Evolutionary conservation across 2,888 invertebrate species (phyloP), one percentile per base, ranked within the genome.

Genomic region (Bombylius major): DNA sequence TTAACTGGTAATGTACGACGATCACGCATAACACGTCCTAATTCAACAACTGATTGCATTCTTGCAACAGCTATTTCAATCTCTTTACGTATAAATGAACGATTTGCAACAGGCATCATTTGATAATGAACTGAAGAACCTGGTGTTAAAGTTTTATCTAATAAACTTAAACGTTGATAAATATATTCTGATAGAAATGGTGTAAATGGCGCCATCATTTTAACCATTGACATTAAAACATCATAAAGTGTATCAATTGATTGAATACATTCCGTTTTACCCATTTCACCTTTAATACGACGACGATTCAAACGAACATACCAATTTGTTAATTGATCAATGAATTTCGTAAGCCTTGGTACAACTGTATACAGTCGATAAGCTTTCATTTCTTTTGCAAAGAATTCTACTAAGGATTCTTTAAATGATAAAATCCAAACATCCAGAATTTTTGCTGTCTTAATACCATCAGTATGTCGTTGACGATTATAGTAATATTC

Each of bases 301-400:
- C 86, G 89, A 56, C 99, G 82, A 73, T 99, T 99, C 84, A 99
- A 89, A 60, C 98, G 80, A 39, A 99, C 95, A 71, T 98, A 99
- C 96, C 97, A 97, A 73, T 99, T 99, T 36, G 98, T 99, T 5
- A 99, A 80, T 69, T 97, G 91, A 69, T 98, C 97, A 62, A 99
- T 93, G 73, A 94, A 99, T 70, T 95, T 94, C 0, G 97, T 88
- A 47, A 99, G 77, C 55, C 87, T 62, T 0, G 97, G 96, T 11
- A 97, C 87, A 11, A 99, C 99, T 1, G 96, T 97, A 70, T 97
- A 99, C 54, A 99, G 77, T 55, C 89, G 84, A 71, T 98, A 99
- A 3, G 88, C 87, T 65, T 83, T 82, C 99, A 99, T 99, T 77
- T 99, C 98, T 63, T 83, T 80, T 53, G 87, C 83, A 9, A 98